Evolutionary conservation across 2,113 vertebrate genomes (phyloP), one percentile per base, ranked within the genome.

Genomic region (Pomatostomus ruficeps): DNA sequence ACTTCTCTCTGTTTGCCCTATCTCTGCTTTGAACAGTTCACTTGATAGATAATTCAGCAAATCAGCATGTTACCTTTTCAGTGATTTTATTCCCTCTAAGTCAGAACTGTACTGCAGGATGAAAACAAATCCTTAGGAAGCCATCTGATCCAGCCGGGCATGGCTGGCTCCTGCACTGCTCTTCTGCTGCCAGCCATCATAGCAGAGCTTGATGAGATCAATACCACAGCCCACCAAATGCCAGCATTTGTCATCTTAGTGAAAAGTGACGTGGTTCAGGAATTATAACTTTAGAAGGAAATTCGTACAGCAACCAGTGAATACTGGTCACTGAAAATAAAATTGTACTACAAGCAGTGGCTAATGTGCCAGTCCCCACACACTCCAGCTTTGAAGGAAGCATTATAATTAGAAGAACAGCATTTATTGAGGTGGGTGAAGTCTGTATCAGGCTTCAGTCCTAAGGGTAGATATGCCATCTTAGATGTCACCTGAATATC

Each of bases 61-160:
- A 91, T 84, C 91, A 85, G 90, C 82, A 35, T 81, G 93, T 58
- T 87, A 82, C 70, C 88, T 92, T 62, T 86, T 33, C 76, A 85
- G 83, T 76, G 76, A 48, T 75, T 95, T 92, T 89, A 91, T 81
- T 91, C 91, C 36, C 89, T 59, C 63, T 36, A 73, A 79, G 66
- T 76, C 57, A 83, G 83, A 63, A 26, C 82, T 84, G 2, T 57
- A 36, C 35, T 78, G 65, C 58, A 48, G 75, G 68, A 83, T 59
- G 82, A 48, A 83, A 93, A 85, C 79, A 93, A 91, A 14, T 24
- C 76, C 58, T 16, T 8, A 68, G 76, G 66, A 90, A 88, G 46
- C 79, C 3, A 1, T 46, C 45, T 43, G 67, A 76, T 89, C 49
- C 80, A 58, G 76, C 43, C 7, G 0, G 80, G 89, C 80, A 77